Conservation (phyloP, 2,888 invertebrate genomes). For the Podabrus alpinus region DNA sequence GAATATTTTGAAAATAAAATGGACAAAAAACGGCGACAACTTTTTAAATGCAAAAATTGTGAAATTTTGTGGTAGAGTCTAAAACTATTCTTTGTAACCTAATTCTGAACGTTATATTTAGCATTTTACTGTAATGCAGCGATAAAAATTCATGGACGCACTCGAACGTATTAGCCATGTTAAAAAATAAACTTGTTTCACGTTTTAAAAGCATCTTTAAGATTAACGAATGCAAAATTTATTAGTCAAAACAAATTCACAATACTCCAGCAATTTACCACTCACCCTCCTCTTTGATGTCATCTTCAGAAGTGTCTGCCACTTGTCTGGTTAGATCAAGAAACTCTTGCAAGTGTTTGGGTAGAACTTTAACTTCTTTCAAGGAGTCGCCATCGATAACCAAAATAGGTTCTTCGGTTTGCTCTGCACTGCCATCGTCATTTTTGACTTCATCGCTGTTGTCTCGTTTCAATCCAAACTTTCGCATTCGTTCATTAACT, state of each 20-base stretch:
- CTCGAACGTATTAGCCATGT: conserved; percentile 56
- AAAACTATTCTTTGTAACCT: not conserved
- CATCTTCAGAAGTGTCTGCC: conserved; percentile 46
- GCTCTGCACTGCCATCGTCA: conserved; percentile 37
- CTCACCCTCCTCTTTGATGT: conserved; percentile 58
- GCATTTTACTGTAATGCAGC: conserved; percentile 47
- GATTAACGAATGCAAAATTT: conserved; percentile 42
- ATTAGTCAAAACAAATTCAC: conserved; percentile 55
- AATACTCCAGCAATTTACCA: conserved; percentile 40
- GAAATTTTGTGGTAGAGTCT: not conserved
- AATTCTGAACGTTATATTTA: conserved; percentile 13
- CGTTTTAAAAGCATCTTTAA: not conserved
- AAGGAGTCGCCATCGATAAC: conserved; percentile 70
- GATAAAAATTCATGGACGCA: conserved; percentile 53
- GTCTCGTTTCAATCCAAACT: conserved; percentile 69
- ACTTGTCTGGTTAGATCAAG: conserved; percentile 63
- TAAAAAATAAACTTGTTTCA: conserved; percentile 56
- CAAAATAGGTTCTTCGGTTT: conserved; percentile 52
- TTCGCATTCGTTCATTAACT: conserved; percentile 72
- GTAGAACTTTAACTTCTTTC: conserved; percentile 67
- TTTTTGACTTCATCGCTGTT: conserved; percentile 61
- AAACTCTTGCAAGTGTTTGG: conserved; percentile 80
- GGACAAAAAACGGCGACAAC: not conserved
- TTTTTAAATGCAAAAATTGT: not conserved
- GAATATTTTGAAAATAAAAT: not conserved